Evolutionary conservation across 2,888 invertebrate genomes (phyloP).

Genomic region (Drosophila kambysellisi): DNA sequence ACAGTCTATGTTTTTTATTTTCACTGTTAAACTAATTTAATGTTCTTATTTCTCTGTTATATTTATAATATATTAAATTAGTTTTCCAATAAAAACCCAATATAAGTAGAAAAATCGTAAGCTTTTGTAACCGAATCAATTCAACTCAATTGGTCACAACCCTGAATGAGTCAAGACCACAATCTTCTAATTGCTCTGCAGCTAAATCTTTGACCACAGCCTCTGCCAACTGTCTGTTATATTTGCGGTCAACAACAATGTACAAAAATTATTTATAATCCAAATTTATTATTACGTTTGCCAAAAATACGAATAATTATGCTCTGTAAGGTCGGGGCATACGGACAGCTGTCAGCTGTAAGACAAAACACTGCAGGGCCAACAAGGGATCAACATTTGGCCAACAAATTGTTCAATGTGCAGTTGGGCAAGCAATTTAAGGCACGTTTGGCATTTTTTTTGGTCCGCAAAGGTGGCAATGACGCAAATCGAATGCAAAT

Average conservation of each 20-base stretch:
- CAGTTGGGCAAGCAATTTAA: constrained; percentile 3
- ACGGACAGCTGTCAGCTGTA: constrained; percentile 38
- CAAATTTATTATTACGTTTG: constrained; percentile 45
- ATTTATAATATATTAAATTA: background rate
- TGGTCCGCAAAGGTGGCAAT: constrained; percentile 5
- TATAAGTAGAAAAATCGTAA: background rate
- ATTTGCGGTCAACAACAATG: constrained; percentile 28
- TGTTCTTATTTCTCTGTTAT: background rate
- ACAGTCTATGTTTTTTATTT: background rate
- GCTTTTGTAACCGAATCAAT: background rate
- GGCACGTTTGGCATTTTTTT: background rate
- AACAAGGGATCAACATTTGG: constrained; percentile 17
- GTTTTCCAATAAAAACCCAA: background rate
- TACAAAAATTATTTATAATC: constrained; percentile 45
- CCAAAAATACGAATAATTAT: constrained; percentile 33
- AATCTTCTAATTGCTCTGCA: constrained; percentile 10
- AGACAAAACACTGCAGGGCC: constrained; percentile 10
- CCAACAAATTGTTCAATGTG: constrained; percentile 8
- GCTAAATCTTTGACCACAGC: background rate
- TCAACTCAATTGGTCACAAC: background rate
- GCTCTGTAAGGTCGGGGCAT: constrained; percentile 31
- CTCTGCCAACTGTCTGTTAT: constrained; percentile 40
- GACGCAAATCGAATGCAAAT: constrained; percentile 40
- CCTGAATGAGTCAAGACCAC: background rate
- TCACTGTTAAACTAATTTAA: background rate